phyloP scores from a whole-genome alignment of 2,888 invertebrate genomes.

The Drosophila atripex region DNA sequence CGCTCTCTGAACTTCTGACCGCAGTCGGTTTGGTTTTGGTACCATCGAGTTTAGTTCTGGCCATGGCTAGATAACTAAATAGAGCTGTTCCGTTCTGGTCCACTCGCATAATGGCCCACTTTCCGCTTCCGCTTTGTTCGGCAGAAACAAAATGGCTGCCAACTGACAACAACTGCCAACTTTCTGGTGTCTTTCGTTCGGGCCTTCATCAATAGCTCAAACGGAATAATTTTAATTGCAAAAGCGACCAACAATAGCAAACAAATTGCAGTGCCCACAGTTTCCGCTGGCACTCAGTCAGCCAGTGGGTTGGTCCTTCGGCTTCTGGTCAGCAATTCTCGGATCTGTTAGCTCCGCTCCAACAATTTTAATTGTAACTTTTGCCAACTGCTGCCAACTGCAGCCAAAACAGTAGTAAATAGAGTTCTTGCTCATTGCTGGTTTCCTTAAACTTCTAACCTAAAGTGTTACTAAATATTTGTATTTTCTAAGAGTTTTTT shows the following conservation, averaged over 20 bases:
- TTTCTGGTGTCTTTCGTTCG: constrained; percentile 27
- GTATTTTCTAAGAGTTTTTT: background rate
- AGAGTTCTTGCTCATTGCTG: constrained; percentile 43
- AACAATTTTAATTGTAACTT: constrained; percentile 70
- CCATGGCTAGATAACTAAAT: constrained; percentile 65
- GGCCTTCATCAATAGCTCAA: constrained; percentile 60
- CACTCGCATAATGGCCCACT: constrained; percentile 72
- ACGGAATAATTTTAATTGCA: constrained; percentile 72
- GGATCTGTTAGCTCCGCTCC: constrained; percentile 24
- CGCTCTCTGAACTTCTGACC: constrained; percentile 51
- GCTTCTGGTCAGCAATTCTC: constrained; percentile 49
- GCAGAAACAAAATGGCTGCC: constrained; percentile 43
- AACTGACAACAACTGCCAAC: constrained; percentile 35
- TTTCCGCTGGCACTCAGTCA: constrained; percentile 52
- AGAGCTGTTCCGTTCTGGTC: constrained; percentile 41
- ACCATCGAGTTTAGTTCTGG: constrained; percentile 13
- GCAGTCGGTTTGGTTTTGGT: constrained; percentile 29
- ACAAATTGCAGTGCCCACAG: constrained; percentile 57
- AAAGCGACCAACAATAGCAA: constrained; percentile 62
- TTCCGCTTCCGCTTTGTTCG: constrained; percentile 68
- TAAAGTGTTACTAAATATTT: constrained; percentile 8
- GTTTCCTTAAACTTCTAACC: constrained; percentile 19
- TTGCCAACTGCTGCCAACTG: constrained; percentile 54
- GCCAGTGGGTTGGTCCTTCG: constrained; percentile 16
- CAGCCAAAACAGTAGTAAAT: constrained; percentile 10